Conservation (phyloP, 2,888 invertebrate genomes). For the Leucophenga montana region DNA sequence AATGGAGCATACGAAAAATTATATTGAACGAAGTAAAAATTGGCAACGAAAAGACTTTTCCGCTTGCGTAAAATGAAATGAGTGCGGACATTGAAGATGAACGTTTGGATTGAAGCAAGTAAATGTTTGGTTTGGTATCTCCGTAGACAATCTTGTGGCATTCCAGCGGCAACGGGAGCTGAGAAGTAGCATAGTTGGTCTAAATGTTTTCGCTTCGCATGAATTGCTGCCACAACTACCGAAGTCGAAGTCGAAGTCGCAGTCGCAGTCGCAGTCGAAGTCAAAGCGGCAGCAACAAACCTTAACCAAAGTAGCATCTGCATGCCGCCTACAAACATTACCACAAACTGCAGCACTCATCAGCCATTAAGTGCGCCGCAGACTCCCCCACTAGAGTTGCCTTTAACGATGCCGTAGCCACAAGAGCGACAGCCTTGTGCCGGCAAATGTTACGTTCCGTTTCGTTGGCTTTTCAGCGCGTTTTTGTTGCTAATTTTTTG, state of each 20-base stretch:
- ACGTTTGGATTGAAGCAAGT: slow-evolving; percentile 10
- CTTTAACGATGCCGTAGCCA: slow-evolving; percentile 21
- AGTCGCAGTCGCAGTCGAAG: too few species aligned
- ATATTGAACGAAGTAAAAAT: slow-evolving; percentile 44
- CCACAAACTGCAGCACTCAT: background rate
- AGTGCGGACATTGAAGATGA: slow-evolving; percentile 14
- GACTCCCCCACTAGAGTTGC: background rate
- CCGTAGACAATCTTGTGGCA: slow-evolving; percentile 33
- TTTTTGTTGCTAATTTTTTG: slow-evolving; percentile 35
- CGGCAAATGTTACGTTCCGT: slow-evolving; percentile 35
- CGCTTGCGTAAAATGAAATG: slow-evolving; percentile 52
- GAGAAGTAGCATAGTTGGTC: background rate
- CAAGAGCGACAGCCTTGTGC: slow-evolving; percentile 42
- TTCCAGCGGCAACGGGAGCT: slow-evolving; percentile 28
- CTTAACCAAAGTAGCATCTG: too few species aligned
- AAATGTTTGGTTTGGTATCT: too few species aligned
- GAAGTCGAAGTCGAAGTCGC: background rate
- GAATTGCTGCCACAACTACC: slow-evolving; percentile 44
- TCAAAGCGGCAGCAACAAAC: too few species aligned
- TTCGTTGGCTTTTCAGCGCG: slow-evolving; percentile 55
- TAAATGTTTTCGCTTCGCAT: slow-evolving; percentile 62
- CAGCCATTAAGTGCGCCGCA: background rate
- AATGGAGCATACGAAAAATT: slow-evolving; percentile 37
- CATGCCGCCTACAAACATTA: background rate
- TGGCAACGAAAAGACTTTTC: too few species aligned